Evolutionary conservation across 2,888 invertebrate genomes (phyloP).

Genomic region (Tipula lateralis): DNA sequence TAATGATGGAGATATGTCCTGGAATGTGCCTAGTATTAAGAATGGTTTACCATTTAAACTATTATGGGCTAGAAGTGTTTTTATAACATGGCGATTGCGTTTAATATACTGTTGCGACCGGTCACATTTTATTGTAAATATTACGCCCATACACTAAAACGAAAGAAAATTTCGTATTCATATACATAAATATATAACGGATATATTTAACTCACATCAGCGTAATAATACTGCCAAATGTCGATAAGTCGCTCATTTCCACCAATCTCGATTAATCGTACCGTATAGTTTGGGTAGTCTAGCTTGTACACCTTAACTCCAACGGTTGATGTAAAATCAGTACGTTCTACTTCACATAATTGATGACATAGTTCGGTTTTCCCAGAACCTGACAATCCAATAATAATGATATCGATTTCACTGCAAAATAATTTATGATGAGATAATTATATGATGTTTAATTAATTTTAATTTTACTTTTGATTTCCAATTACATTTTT

Average conservation of each 20-base stretch:
- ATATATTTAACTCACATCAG: not conserved
- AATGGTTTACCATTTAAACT: conserved; percentile 26
- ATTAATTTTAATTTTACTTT: not conserved
- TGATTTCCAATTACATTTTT: not conserved
- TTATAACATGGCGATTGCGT: not conserved
- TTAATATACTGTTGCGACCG: not conserved
- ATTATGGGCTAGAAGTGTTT: not conserved
- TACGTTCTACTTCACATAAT: not conserved
- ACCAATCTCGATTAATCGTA: not conserved
- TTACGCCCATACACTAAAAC: conserved; percentile 25
- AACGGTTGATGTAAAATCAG: not conserved
- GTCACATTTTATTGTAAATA: not conserved
- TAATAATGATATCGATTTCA: not conserved
- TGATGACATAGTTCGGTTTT: conserved; percentile 4
- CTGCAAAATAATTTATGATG: not conserved
- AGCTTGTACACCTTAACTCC: not conserved
- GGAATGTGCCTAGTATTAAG: not conserved
- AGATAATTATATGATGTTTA: not conserved
- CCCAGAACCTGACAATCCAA: not conserved
- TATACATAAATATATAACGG: not conserved
- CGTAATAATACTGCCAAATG: conserved; percentile 2
- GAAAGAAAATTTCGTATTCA: not conserved
- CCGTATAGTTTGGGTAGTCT: not conserved
- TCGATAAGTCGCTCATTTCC: not conserved
- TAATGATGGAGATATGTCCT: not conserved